These are phyloP conservation scores for Hypomecis atomaria DNA, from an alignment of 2,888 invertebrate species.

Conservation along the genomic window DNA sequence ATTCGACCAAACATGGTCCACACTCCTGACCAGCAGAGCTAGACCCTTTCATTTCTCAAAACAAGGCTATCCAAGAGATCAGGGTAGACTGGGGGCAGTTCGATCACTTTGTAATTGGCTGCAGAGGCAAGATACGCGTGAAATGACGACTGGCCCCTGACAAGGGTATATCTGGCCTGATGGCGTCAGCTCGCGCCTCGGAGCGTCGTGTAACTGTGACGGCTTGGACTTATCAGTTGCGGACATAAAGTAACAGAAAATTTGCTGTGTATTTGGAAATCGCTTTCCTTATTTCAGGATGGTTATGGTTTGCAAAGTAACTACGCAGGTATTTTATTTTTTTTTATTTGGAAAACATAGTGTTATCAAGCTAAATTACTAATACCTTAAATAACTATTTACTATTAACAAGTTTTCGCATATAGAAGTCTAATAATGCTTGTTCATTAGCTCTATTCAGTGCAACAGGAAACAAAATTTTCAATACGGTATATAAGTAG, in stretches of 20 bases:
- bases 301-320: too few species aligned
- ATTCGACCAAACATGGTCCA: constrained; percentile 73
- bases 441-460: too few species aligned
- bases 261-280: not conserved
- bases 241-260: not conserved
- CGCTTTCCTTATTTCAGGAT: too few species aligned
- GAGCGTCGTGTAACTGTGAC: constrained; percentile 7
- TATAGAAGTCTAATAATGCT: too few species aligned
- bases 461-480: too few species aligned
- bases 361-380: too few species aligned
- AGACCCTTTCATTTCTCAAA: constrained; percentile 47
- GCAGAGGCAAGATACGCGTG: constrained; percentile 78
- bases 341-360: too few species aligned
- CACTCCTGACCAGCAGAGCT: constrained; percentile 48
- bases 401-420: too few species aligned
- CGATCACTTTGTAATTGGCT: constrained; percentile 81
- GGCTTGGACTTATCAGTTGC: constrained; percentile 26
- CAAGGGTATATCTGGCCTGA: constrained; percentile 72
- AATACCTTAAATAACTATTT: too few species aligned
- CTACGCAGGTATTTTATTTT: too few species aligned
- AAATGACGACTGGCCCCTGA: constrained; percentile 78
- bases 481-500: too few species aligned
- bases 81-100: constrained; percentile 56
- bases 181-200: constrained; percentile 40
- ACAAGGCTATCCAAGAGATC: constrained; percentile 39